Conservation (phyloP, 2,797 vertebrate genomes). For the Neosilurus mollespiculum region DNA sequence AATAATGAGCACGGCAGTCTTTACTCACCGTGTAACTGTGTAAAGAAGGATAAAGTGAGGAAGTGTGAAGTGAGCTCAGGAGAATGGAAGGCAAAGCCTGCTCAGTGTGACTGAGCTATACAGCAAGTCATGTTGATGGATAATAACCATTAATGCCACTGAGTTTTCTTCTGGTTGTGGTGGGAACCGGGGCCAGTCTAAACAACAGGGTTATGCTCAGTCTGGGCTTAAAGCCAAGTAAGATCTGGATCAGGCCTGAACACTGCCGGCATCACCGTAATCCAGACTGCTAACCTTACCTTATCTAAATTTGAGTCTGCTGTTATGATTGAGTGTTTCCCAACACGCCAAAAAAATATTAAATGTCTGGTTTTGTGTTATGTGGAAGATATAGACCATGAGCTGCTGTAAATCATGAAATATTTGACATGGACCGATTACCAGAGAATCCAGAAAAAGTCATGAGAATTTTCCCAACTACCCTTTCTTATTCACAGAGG, state of each 20-base stretch:
- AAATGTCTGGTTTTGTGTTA: neutral
- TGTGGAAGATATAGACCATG: conserved; percentile 4
- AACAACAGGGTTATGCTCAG: conserved; percentile 8
- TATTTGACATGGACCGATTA: conserved; percentile 27
- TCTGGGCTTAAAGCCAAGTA: conserved; percentile 32
- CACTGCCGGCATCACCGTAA: neutral
- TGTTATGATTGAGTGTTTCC: conserved; percentile 16
- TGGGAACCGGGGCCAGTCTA: conserved; percentile 14
- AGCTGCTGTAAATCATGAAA: conserved; percentile 21
- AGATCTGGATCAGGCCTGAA: neutral
- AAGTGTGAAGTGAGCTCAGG: neutral
- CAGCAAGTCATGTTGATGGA: conserved; percentile 13
- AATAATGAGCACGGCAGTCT: neutral
- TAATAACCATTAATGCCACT: conserved; percentile 30
- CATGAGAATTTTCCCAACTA: neutral
- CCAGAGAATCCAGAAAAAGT: neutral
- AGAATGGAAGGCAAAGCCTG: conserved; percentile 22
- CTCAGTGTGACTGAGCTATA: neutral
- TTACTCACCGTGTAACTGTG: conserved; percentile 1
- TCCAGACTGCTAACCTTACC: conserved; percentile 7
- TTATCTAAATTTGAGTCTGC: conserved; percentile 27
- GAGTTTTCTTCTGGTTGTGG: conserved; percentile 14
- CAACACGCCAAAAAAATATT: conserved; percentile 10
- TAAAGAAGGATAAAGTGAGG: conserved; percentile 30
- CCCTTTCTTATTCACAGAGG: neutral